A percentile compares a stretch with the other conserved stretches of the same genome.
phyloP scores from a whole-genome alignment of 2,888 invertebrate species.

The Pachycephus smyrnensis region DNA sequence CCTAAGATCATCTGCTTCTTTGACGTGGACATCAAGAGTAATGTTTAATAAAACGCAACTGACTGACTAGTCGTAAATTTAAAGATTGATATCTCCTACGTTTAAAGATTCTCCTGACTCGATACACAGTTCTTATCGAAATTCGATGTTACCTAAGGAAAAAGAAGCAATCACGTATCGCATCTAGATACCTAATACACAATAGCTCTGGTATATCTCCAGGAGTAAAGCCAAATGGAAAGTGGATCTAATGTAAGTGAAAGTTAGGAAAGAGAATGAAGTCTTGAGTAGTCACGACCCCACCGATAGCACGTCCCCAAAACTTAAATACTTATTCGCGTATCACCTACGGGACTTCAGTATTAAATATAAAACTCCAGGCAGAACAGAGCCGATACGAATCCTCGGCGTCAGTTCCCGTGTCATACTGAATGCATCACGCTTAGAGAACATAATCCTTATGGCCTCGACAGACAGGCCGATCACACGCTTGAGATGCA shows the following conservation, averaged over 20 bases:
- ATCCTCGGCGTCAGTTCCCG: neutral
- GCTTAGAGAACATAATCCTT: no score
- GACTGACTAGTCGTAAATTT: neutral
- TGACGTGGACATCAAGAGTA: neutral
- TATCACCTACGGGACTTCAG: neutral
- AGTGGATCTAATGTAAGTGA: neutral
- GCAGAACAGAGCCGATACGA: neutral
- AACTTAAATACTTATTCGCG: neutral
- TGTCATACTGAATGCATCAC: neutral
- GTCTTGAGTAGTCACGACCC: neutral
- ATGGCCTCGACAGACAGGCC: no score
- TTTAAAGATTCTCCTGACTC: neutral
- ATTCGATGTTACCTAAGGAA: neutral
- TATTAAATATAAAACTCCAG: no score
- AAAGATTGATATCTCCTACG: neutral
- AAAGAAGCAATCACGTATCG: neutral
- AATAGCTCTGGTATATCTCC: neutral
- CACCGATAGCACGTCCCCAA: neutral
- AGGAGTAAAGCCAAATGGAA: neutral
- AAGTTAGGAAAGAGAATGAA: neutral
- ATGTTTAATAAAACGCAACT: neutral
- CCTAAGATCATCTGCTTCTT: neutral
- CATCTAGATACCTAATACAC: neutral
- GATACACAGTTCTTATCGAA: neutral
- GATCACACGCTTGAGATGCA: no score